phyloP scores from a whole-genome alignment of 2,113 vertebrate species.

The Thoracochromis brauschi region DNA sequence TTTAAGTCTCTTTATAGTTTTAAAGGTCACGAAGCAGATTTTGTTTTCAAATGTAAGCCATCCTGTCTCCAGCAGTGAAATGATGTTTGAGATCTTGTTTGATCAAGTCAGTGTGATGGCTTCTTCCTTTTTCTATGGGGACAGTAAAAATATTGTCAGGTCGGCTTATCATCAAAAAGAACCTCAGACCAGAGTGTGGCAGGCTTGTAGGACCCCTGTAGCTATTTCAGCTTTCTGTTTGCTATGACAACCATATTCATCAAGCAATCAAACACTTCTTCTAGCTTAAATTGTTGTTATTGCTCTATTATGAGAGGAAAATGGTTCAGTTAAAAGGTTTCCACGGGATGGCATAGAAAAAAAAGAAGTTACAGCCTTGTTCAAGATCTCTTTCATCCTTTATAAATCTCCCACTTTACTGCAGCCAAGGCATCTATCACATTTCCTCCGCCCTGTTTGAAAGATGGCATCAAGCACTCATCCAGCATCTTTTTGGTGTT shows the following conservation, averaged over 20 bases:
- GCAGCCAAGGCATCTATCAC: not conserved
- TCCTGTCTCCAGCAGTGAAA: not conserved
- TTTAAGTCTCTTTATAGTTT: not conserved
- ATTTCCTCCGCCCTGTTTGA: not conserved
- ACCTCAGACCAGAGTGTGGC: not conserved
- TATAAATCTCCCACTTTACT: not conserved
- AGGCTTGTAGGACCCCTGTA: not conserved
- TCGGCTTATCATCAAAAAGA: slow-evolving; percentile 30
- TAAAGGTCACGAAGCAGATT: not conserved
- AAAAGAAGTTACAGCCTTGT: not conserved
- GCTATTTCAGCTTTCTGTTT: not conserved
- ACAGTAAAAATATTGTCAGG: slow-evolving; percentile 18
- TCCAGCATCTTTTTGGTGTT: not conserved
- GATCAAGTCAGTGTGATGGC: not conserved
- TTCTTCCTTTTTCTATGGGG: slow-evolving; percentile 3
- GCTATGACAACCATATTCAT: not conserved
- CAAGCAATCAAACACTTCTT: not conserved
- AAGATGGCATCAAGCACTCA: not conserved
- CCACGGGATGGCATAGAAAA: not conserved
- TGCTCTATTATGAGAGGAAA: not conserved
- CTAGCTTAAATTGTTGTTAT: not conserved
- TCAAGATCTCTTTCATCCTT: not conserved
- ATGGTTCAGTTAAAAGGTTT: not conserved
- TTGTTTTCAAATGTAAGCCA: not conserved
- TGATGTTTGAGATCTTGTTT: slow-evolving; percentile 8